Evolutionary conservation across 2,797 vertebrate species (phyloP), one percentile per base, ranked within the genome.

Genomic region (Heterohyrax brucei): DNA sequence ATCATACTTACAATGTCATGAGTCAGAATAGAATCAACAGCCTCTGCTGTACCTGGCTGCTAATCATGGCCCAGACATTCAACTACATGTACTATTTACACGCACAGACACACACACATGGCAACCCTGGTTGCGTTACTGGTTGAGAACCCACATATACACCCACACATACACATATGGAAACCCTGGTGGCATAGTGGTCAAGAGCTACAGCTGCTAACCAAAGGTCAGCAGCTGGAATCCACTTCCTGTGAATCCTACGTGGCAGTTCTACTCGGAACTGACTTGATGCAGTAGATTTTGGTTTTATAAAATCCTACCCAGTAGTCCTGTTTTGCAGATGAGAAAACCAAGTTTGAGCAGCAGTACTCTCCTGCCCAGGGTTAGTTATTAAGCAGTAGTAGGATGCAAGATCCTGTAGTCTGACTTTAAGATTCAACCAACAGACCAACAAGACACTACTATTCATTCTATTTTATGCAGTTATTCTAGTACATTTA

Each of bases 391-490:
- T 26, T 16, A 78, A 78, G 30, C 6, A 95, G 4, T 22, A 64
- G 24, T 28, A 91, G 28, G 72, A 89, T 64, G 3, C 61, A 14
- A 87, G 48, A 44, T 22, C n/a, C 81, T 3, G 87, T 5, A 87
- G 61, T 39, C 14, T 66, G n/a, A 96, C 28, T 83, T 94, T 44
- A 79, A 92, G 93, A 86, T 39, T 79, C 73, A 73, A 91, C 28
- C 50, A 62, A 83, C 33, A 24, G 91, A 91, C 28, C 50, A 62
- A 83, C 33, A 24, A 89, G 28, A 86, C 46, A 70, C 0, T 64
- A 16, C 28, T 87, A 72, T 66, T 91, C 44, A 85, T 62, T 61
- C 22, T 66, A 30, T 70, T 61, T 61, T 21, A 39, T 33, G 80
- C 16, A 89, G 30, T 48, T 26, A 61, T 19, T 72, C 44, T 24